Evolutionary conservation across 2,888 invertebrate species (phyloP).

Genomic region (Cremastinae sp.): DNA sequence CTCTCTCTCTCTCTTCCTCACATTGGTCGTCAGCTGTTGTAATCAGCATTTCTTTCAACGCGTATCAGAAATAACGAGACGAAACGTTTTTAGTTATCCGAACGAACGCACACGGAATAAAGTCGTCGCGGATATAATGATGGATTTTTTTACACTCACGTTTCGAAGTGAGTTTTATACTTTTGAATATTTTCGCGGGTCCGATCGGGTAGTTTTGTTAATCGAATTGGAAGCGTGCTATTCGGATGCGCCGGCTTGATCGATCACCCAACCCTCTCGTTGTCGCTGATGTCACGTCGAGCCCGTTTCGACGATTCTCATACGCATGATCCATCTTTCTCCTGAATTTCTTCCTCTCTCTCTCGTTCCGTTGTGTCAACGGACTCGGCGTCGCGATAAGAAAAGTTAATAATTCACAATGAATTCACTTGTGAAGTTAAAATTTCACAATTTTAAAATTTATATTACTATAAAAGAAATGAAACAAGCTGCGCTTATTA

Average conservation of each 20-base stretch:
- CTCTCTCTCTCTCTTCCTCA: background rate
- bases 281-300: constrained; percentile 26
- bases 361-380: constrained; percentile 57
- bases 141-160: too few relatives aligned
- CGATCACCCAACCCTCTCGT: constrained; percentile 58
- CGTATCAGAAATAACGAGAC: background rate
- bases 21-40: constrained; percentile 75
- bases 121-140: too few relatives aligned
- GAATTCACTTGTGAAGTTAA: constrained; percentile 13
- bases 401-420: background rate
- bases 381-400: constrained; percentile 31
- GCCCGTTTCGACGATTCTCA: constrained; percentile 42
- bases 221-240: too few relatives aligned
- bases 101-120: too few relatives aligned
- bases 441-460: too few relatives aligned
- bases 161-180: too few relatives aligned
- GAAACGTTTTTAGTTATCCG: background rate
- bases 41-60: constrained; percentile 11
- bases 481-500: too few relatives aligned
- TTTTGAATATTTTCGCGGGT: too few relatives aligned
- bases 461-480: too few relatives aligned
- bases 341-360: constrained; percentile 16
- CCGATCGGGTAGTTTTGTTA: too few relatives aligned
- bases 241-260: constrained; percentile 64
- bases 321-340: constrained; percentile 2